Evolutionary conservation across 2,888 invertebrate species (phyloP).

Genomic region (Ennomos quercinarius): DNA sequence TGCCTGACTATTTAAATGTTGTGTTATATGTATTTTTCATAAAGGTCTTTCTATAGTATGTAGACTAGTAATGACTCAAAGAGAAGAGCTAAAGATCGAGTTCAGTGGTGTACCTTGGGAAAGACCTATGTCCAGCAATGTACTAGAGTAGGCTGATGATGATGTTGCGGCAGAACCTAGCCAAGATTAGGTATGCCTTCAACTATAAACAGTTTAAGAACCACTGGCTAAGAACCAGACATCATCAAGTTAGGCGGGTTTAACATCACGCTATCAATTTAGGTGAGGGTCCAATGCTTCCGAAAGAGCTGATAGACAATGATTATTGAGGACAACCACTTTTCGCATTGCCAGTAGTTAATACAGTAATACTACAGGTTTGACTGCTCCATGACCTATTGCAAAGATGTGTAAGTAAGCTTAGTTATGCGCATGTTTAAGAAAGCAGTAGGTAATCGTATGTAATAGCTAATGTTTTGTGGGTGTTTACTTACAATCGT

Average conservation of each 20-base stretch:
- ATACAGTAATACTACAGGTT: constrained; percentile 40
- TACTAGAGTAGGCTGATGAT: too few relatives aligned
- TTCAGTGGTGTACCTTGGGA: too few relatives aligned
- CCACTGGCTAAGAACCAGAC: not conserved
- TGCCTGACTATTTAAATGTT: too few relatives aligned
- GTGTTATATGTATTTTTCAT: too few relatives aligned
- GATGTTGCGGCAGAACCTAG: too few relatives aligned
- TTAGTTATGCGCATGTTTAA: constrained; percentile 31
- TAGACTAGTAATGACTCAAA: too few relatives aligned
- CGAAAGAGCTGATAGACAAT: constrained; percentile 49
- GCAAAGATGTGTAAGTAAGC: constrained; percentile 30
- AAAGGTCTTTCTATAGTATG: too few relatives aligned
- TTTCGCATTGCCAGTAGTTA: not conserved
- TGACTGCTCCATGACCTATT: constrained; percentile 42
- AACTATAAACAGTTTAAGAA: not conserved
- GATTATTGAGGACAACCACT: constrained; percentile 40
- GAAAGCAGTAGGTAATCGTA: constrained; percentile 26
- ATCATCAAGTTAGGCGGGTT: constrained; percentile 6
- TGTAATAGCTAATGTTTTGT: constrained; percentile 22
- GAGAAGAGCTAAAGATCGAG: too few relatives aligned
- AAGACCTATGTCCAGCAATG: too few relatives aligned
- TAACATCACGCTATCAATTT: constrained; percentile 47
- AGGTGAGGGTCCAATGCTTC: constrained; percentile 73
- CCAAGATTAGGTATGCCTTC: too few relatives aligned
- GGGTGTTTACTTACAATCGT: constrained; percentile 16